Conservation (phyloP, 2,113 vertebrate species). For the Lophura nycthemera region DNA sequence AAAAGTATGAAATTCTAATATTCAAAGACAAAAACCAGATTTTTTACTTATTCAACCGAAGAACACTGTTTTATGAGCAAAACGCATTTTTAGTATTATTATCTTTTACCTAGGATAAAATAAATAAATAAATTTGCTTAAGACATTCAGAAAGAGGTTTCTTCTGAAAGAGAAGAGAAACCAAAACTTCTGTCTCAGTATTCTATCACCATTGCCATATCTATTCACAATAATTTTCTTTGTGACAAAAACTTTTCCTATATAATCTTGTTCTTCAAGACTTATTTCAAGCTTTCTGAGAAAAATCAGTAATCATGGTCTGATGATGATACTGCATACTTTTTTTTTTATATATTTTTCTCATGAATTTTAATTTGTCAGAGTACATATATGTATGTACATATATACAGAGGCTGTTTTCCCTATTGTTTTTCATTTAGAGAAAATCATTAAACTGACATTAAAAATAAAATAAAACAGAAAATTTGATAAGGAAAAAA, state of each 20-base stretch:
- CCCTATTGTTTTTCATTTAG: neutral
- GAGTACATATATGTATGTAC: neutral
- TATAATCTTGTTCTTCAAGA: neutral
- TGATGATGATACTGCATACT: neutral
- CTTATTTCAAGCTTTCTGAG: neutral
- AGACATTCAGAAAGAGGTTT: neutral
- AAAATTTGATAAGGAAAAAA: neutral
- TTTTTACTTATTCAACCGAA: neutral
- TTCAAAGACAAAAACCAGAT: neutral
- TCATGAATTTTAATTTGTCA: neutral
- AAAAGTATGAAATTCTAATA: neutral
- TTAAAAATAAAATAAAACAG: neutral
- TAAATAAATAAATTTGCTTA: neutral
- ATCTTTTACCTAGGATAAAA: neutral
- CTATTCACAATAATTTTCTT: neutral
- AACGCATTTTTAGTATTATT: neutral
- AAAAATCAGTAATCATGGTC: neutral
- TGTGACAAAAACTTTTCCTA: neutral
- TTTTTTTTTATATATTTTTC: neutral
- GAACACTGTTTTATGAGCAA: neutral
- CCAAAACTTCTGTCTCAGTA: neutral
- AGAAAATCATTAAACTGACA: neutral
- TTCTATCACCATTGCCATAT: neutral
- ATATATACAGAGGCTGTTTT: neutral
- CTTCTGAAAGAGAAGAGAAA: neutral